Evolutionary conservation across 2,797 vertebrate species (phyloP).

Genomic region (Scomberomorus guttatus): DNA sequence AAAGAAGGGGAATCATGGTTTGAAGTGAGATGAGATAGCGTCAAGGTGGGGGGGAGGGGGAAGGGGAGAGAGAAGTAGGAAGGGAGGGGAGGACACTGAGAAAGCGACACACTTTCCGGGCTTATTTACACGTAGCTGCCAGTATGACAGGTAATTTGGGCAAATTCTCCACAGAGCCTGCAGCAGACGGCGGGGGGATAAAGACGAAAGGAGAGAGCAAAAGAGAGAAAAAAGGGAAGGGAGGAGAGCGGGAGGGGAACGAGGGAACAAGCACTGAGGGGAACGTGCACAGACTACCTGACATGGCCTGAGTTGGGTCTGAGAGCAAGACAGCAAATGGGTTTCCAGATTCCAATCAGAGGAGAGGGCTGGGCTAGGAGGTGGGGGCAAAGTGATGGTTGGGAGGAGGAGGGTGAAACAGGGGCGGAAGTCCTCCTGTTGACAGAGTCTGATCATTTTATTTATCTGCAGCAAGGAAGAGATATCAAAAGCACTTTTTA

Average conservation of each 20-base stretch:
- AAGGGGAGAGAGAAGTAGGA: background rate
- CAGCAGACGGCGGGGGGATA: slow-evolving; percentile 83
- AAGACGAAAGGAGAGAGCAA: slow-evolving; percentile 79
- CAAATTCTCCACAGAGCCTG: slow-evolving; percentile 87
- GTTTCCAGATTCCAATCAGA: slow-evolving; percentile 86
- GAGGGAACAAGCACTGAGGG: slow-evolving; percentile 44
- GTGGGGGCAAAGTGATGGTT: slow-evolving; percentile 41
- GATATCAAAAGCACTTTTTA: slow-evolving; percentile 85
- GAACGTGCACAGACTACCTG: slow-evolving; percentile 82
- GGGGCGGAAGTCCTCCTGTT: slow-evolving; percentile 68
- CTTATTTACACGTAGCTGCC: slow-evolving; percentile 88
- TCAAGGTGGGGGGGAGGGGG: background rate
- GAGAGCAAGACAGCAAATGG: slow-evolving; percentile 80
- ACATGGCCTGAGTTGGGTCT: slow-evolving; percentile 72
- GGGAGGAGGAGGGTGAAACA: slow-evolving; percentile 44
- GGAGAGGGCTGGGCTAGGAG: slow-evolving; percentile 51
- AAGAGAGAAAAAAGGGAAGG: slow-evolving; percentile 55
- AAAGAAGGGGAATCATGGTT: slow-evolving; percentile 56
- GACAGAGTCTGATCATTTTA: slow-evolving; percentile 86
- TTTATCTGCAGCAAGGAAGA: slow-evolving; percentile 77
- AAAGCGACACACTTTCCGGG: slow-evolving; percentile 80
- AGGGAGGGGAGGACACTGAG: slow-evolving; percentile 30
- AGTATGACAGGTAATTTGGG: slow-evolving; percentile 91
- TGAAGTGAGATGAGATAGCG: slow-evolving; percentile 71
- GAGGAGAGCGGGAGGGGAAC: slow-evolving; percentile 6